These are phyloP conservation scores for Buceros bicornis DNA, from an alignment of 2,797 vertebrate species.

Conservation along the genomic window DNA sequence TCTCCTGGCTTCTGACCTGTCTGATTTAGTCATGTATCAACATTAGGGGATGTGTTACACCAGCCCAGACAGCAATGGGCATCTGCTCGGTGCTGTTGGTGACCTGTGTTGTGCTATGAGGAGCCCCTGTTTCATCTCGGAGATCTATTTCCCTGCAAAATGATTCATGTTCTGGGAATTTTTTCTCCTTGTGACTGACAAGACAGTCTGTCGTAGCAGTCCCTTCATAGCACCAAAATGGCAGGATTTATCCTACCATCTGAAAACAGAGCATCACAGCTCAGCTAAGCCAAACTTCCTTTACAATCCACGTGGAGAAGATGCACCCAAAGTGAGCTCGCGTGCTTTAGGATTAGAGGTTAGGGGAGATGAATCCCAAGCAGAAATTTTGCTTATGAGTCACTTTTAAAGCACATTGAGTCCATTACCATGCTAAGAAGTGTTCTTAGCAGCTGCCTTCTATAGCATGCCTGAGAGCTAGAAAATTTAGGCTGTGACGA, in stretches of 20 bases:
- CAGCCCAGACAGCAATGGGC: not conserved
- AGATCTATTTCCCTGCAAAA: slow-evolving; percentile 36
- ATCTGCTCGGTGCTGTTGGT: not conserved
- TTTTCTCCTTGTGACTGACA: slow-evolving; percentile 28
- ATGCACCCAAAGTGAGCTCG: rapidly evolving
- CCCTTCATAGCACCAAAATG: not conserved
- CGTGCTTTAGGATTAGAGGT: not conserved
- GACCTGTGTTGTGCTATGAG: not conserved
- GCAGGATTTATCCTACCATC: not conserved
- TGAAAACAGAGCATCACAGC: not conserved
- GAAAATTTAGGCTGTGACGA: not conserved
- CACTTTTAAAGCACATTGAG: not conserved
- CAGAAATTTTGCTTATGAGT: not conserved
- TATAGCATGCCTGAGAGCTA: not conserved
- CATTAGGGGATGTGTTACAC: not conserved
- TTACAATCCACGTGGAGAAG: not conserved
- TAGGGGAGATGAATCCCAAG: not conserved
- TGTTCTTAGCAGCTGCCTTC: not conserved
- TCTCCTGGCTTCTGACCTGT: not conserved
- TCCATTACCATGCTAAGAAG: not conserved
- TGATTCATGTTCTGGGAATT: not conserved
- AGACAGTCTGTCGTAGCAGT: not conserved
- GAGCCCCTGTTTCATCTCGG: not conserved
- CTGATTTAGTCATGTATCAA: not conserved
- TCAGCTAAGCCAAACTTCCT: not conserved